Conservation (phyloP, 2,113 vertebrate genomes). For the Calidris pygmaea region DNA sequence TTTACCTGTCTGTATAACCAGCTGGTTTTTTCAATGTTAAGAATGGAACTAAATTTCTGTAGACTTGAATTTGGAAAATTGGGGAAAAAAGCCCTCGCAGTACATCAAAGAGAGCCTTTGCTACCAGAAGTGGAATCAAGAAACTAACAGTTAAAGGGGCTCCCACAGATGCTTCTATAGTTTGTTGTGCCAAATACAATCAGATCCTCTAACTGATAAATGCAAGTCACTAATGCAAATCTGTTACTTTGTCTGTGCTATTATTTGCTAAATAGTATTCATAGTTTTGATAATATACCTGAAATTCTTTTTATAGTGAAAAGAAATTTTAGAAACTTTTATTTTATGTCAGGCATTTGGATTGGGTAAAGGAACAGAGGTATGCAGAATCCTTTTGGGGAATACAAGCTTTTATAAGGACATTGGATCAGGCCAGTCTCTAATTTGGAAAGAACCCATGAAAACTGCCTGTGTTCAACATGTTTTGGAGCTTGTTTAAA, state of each 20-base stretch:
- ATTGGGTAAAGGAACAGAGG: neutral
- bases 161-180: neutral
- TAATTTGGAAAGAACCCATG: neutral
- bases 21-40: neutral
- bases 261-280: neutral
- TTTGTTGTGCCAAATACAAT: neutral
- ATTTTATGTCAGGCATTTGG: neutral
- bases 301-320: neutral
- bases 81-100: neutral
- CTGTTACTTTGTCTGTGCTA: neutral
- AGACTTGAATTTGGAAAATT: neutral
- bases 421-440: neutral
- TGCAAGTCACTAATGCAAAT: neutral
- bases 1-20: neutral
- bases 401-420: neutral
- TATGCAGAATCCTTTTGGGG: neutral
- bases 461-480: neutral
- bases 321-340: neutral
- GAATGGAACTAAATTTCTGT: neutral
- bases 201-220: neutral
- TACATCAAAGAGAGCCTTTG: neutral
- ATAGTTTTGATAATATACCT: neutral
- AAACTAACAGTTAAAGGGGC: neutral
- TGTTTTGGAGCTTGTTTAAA: neutral
- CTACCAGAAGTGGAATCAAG: fast-evolving